phyloP scores from a whole-genome alignment of 2,888 invertebrate species.

The Cheilosia variabilis region DNA sequence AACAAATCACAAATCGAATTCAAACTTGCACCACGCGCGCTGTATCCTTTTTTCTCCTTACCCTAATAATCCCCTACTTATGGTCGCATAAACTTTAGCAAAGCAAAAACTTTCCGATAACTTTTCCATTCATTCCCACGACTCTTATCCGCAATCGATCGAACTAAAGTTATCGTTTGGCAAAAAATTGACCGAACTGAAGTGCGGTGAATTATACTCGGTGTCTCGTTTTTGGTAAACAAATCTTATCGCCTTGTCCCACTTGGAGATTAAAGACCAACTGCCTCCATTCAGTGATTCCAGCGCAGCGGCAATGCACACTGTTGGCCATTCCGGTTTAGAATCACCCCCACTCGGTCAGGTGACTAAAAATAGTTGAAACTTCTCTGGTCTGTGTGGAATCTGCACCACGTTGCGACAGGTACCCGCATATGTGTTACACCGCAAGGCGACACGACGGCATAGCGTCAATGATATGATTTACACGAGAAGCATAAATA shows the following conservation, averaged over 20 bases:
- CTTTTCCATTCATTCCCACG: neutral
- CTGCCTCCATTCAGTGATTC: constrained; percentile 3
- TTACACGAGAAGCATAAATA: constrained; percentile 27
- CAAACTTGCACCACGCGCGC: constrained; percentile 27
- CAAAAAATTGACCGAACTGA: neutral
- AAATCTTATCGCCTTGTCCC: constrained; percentile 27
- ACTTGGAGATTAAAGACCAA: constrained; percentile 52
- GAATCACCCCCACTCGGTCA: constrained; percentile 38
- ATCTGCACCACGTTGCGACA: constrained; percentile 8
- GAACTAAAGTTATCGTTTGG: constrained; percentile 6
- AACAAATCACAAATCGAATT: constrained; percentile 18
- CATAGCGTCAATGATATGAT: constrained; percentile 33
- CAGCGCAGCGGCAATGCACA: neutral
- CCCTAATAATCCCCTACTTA: constrained; percentile 2
- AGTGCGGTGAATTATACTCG: neutral
- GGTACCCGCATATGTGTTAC: neutral
- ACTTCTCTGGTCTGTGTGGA: constrained; percentile 14
- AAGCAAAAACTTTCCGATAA: constrained; percentile 1
- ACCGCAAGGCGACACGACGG: neutral
- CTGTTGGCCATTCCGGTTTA: constrained; percentile 44
- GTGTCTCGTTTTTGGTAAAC: constrained; percentile 1
- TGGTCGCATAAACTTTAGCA: constrained; percentile 9
- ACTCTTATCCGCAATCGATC: neutral
- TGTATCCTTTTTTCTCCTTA: neutral
- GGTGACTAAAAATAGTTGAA: constrained; percentile 39